Base-by-base conservation (phyloP, 1,140 invertebrate genomes). In the Chrysopa pallens region DNA sequence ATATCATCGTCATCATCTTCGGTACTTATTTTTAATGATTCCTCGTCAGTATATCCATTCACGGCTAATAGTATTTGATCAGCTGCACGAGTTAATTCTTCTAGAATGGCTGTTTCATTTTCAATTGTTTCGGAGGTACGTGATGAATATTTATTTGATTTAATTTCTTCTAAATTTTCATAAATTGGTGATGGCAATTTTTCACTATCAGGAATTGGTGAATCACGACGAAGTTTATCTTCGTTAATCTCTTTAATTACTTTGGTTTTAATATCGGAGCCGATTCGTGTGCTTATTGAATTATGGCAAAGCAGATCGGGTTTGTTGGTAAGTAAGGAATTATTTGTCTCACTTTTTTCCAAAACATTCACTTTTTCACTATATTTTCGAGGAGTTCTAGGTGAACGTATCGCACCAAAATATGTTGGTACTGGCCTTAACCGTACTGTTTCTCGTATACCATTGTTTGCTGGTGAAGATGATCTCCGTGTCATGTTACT, bases 31-130 rank as follows among this genome's bases (percentile, higher is more conserved):
- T 52, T 53, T 27, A 49, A 46, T 2, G 53, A 54, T 12, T 66
- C 64, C 40, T 67, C 66, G 39, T 67, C 65, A 0, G 64, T 63
- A 43, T 67, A 68, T n/a, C 64, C 67, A 40, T 67, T 66, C 0
- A 68, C 61, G 8, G 63, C 66, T 50, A 63, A 53, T 6, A 69
- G 49, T 38, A 69, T 68, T 53, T 68, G 58, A 54, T 68, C 66
- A 6, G 67, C 67, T 11, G 67, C 66, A 51, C 60, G 63, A 6
- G 66, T 69, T 37, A 69, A 50, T 48, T 68, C 66, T 38, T 68
- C 65, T 38, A 69, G 50, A 37, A 69, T 67, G 2, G 50, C 50
- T 44, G 52, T 50, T 38, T 58, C 57, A 29, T 41, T 29, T 13
- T 41, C 29, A n/a, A 41, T n/a, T 9, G 8, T 17, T 14, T 23